Evolutionary conservation across 1,140 invertebrate species (phyloP), one percentile per base, ranked within the genome.

Genomic region (Stegodyphus dumicola): DNA sequence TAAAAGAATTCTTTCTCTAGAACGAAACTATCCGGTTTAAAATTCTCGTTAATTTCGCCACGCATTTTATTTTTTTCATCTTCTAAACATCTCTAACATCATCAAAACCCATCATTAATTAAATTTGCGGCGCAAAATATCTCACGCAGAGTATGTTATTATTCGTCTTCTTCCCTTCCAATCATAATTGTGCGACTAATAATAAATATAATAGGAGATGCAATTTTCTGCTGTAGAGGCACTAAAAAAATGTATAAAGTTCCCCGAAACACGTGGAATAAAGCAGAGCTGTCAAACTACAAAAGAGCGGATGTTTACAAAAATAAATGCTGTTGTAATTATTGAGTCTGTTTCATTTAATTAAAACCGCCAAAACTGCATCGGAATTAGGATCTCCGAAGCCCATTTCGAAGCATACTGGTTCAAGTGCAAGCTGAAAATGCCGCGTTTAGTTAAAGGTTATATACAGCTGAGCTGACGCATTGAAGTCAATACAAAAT

Each of bases 81-180:
- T 7, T 49, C 2, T 15, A 64, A 7, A 76, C 64, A 54, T 75
- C 33, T 33, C 56, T 33, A 15, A 6, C 54, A 6, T 33, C 74
- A 64, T 49, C 53, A 64, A 76, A 76, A 64, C 48, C 53, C 54
- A 49, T 67, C 76, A 77, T 77, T 77, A 77, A 77, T 77, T 77
- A 77, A 77, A 77, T 77, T 77, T 67, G 76, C 64, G 74, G 74
- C 54, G 56, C 56, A 17, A 76, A 76, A 76, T 56, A 64, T 77
- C 66, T 77, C 76, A 77, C 53, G 60, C 67, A 52, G 76, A 67
- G 60, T 67, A 48, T 77, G 64, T 77, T 77, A 77, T 77, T 77
- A 67, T 11, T 52, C 15, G 76, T 77, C 56, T 77, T n/a, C 64
- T 77, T 77, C 48, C 15, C 15, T 11, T 7, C 15, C 60, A n/a